Base-by-base conservation (phyloP, 2,888 invertebrate genomes). In the Byasa hedistus region DNA sequence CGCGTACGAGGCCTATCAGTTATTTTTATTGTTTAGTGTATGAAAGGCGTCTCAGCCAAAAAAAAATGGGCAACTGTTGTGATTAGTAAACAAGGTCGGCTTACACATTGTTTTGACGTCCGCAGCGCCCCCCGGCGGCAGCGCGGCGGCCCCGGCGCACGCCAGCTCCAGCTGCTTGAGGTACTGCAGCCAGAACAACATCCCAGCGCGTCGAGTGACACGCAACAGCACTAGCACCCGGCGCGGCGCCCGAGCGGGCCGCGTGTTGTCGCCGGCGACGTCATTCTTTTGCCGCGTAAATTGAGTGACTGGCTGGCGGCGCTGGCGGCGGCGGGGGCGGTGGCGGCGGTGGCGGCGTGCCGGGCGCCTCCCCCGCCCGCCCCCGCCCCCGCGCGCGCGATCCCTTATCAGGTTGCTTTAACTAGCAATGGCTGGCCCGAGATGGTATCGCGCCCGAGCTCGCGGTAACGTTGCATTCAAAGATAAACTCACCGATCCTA, bases 381-480 rank as follows among this genome's bases (percentile, higher is more conserved):
- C 22, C 74, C 72, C 74, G 71, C 72, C 69, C 51, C 76, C 68
- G 64, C 76, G 68, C 74, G 58, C 58, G 69, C 87, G 89, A 87
- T 87, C 86, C 85, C 90, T 91, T 91, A 91, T 91, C 91, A 89
- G 80, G 77, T 83, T 75, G 89, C 88, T 89, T 87, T 89, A 90
- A 90, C 91, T 91, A 91, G 91, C 91, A 86, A 90, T 88, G 90
- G 87, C 86, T 84, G 86, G 87, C 87, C 90, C 86, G 84, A 86
- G 91, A 90, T 91, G 81, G 78, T 91, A 91, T 91, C 91, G 83
- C 63, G 73, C 74, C 80, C 80, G 83, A 81, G 87, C 89, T 86
- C 90, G 91, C 90, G 91, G 91, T 90, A 89, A 91, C 90, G 89
- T 89, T 91, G 91, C 91, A 91, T 91, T 90, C 89, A 89, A 88